Evolutionary conservation across 2,113 vertebrate genomes (phyloP), one percentile per base, ranked within the genome.

Genomic region (Oxyura jamaicensis): DNA sequence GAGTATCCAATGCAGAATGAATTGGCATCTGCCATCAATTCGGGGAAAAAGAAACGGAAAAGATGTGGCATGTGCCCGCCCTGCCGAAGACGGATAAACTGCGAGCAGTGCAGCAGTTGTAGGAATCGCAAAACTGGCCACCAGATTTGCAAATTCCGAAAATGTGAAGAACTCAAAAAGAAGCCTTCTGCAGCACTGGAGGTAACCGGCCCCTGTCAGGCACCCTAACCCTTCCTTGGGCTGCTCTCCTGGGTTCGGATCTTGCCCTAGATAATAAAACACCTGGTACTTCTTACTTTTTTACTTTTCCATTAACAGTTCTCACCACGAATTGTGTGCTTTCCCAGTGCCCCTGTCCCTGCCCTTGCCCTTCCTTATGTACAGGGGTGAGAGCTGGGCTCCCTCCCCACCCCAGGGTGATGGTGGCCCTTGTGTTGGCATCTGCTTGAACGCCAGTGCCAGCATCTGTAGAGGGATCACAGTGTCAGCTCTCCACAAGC

Each of bases 71-170:
- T 99, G 99, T 99, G 99, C 93, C 99, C 98, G 96, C 99, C 99
- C 93, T 99, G 99, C 98, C 98, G 99, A 96, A 98, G 99, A 98
- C 98, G 99, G 98, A 99, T 99, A 98, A 99, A 99, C 99, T 99
- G 99, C 96, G 99, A 99, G 98, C 99, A 99, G 97, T 99, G 99
- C 98, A 99, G 99, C 98, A 99, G 99, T 98, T 99, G 99, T 98
- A 99, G 99, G 98, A 99, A 99, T 98, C 99, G 99, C 98, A 99
- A 99, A 98, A 99, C 99, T 94, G 99, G 99, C 97, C 99, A 99
- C 98, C 99, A 99, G 99, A 99, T 99, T 99, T 99, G 99, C 99
- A 99, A 99, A 99, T 99, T 99, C 98, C 99, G 99, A 97, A 99
- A 99, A 98, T 99, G 99, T 97, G 99, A 99, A 98, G 99, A 99